A percentile compares a stretch with the other conserved stretches of the same genome.
These are phyloP conservation scores for Galago senegalensis DNA, from an alignment of 2,797 vertebrate genomes.

Conservation along the genomic window DNA sequence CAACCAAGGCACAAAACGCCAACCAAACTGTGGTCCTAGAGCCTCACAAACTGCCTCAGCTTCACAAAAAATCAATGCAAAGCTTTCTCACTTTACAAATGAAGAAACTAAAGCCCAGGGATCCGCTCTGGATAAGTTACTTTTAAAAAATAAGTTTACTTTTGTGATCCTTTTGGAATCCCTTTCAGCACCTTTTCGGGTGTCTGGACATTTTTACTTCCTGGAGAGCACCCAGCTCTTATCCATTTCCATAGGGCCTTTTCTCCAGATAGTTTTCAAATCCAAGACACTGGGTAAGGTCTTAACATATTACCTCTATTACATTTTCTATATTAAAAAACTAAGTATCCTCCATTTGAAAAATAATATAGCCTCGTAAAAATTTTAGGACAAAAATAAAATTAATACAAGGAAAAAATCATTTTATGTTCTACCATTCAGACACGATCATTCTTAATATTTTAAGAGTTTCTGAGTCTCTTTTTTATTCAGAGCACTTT, in stretches of 20 bases:
- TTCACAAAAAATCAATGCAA: no score
- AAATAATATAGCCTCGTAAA: background rate
- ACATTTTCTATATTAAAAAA: background rate
- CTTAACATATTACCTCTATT: background rate
- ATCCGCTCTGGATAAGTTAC: background rate
- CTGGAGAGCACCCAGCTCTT: background rate
- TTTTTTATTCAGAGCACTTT: background rate
- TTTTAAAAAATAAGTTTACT: background rate
- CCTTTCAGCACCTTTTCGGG: background rate
- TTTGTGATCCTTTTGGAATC: background rate
- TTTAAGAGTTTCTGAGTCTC: background rate
- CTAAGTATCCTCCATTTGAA: background rate
- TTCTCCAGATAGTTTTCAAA: slow-evolving; percentile 13
- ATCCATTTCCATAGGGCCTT: background rate
- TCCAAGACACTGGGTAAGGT: slow-evolving; percentile 9
- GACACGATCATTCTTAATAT: background rate
- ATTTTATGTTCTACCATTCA: background rate
- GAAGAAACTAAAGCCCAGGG: background rate
- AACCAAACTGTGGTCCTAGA: fast-evolving
- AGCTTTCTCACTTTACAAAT: background rate
- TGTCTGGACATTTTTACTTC: background rate
- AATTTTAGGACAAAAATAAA: slow-evolving; percentile 36
- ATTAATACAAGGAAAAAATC: slow-evolving; percentile 28
- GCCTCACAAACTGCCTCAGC: fast-evolving
- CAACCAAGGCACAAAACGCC: fast-evolving